phyloP scores from a whole-genome alignment of 2,888 invertebrate species.

The Apotomis betuletana region DNA sequence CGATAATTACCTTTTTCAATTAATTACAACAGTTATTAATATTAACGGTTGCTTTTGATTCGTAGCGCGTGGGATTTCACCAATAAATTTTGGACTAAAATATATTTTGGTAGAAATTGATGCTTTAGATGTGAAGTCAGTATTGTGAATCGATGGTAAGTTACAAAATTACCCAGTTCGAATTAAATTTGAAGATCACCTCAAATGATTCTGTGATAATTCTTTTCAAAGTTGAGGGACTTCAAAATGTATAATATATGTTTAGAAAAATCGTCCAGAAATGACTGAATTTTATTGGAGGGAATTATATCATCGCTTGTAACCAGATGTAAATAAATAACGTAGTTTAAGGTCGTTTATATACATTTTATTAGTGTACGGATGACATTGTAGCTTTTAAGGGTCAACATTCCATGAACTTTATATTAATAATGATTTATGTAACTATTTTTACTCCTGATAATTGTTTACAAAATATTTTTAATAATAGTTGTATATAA shows the following conservation, averaged over 20 bases:
- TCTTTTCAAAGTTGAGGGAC: constrained; percentile 78
- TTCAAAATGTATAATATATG: constrained; percentile 65
- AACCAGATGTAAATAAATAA: constrained; percentile 53
- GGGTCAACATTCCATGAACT: constrained; percentile 70
- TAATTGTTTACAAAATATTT: constrained; percentile 48
- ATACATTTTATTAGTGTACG: constrained; percentile 49
- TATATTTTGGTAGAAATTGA: constrained; percentile 50
- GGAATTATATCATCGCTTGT: constrained; percentile 47
- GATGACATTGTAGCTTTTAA: constrained; percentile 74
- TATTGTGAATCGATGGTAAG: constrained; percentile 36
- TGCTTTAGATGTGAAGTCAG: constrained; percentile 42
- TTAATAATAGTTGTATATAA: constrained; percentile 65
- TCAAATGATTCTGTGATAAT: constrained; percentile 82
- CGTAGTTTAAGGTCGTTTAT: constrained; percentile 44
- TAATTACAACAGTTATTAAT: constrained; percentile 34
- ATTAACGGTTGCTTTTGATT: constrained; percentile 20
- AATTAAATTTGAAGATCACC: constrained; percentile 72
- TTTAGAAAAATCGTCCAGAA: constrained; percentile 43
- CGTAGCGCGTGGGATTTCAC: constrained; percentile 47
- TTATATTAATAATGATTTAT: constrained; percentile 55
- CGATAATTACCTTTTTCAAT: constrained; percentile 30
- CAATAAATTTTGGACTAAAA: constrained; percentile 56
- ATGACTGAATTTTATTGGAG: constrained; percentile 52
- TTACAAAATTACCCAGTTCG: constrained; percentile 35
- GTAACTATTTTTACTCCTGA: constrained; percentile 60